Evolutionary conservation across 2,797 vertebrate genomes (phyloP), one percentile per base, ranked within the genome.

Genomic region (Gambelia wislizenii): DNA sequence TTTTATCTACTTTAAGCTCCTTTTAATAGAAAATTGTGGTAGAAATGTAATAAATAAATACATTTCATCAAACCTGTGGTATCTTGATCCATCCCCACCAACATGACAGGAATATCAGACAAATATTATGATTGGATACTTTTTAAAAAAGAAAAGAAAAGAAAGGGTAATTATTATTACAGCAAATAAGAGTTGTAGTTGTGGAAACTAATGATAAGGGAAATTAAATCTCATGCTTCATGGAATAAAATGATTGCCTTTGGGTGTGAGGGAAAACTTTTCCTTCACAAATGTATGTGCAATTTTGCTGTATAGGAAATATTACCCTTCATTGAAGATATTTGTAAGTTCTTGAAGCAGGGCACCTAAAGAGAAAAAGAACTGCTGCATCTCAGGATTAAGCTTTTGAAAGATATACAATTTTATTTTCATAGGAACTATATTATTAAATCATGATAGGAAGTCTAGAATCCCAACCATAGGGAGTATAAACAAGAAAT

Each of bases 171-270:
- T 64, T 74, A 87, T 72, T 87, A 84, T 52, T 79, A 64, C 7
- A 56, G 61, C 67, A 89, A 86, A 83, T 84, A 86, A 83, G 70
- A 86, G 74, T 49, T 89, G 67, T 86, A 79, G 42, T n/a, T 91
- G 56, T 83, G 52, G 64, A 86, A 86, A 83, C 36, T 86, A 86
- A 83, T 83, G 87, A 86, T 86, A 83, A 83, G 80, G 78, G 44
- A 86, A 91, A 89, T 89, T 78, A 89, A 91, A 89, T 91, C 59
- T 86, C 79, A 83, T 89, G 87, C 64, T 83, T 83, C 90, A 74
- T 74, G 30, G 74, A 91, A 72, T 91, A 84, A 91, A 83, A 70
- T 91, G 87, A 84, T 89, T 91, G 54, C 87, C 54, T 83, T 86
- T 72, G 49, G 74, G 20, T 89, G 54, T 42, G 20, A 59, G 44